A percentile compares a stretch with the other conserved stretches of the same genome.
Conservation (phyloP, 2,888 invertebrate species). For the Formica aserva region DNA sequence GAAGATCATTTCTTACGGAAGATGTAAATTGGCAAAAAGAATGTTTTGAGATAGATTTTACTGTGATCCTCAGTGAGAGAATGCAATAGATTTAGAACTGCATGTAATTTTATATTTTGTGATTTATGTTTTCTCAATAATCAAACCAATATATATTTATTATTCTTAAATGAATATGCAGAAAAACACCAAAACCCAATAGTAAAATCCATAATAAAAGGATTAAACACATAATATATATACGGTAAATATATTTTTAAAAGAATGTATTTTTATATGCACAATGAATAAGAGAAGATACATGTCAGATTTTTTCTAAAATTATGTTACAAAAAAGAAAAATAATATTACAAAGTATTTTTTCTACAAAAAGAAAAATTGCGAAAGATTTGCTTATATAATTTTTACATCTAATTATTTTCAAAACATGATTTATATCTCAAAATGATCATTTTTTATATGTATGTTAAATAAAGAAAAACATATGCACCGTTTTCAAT, state of each 20-base stretch:
- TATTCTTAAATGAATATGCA: not conserved
- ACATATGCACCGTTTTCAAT: not conserved
- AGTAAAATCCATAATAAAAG: not conserved
- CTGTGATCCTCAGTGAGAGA: not conserved
- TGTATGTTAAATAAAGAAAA: no score
- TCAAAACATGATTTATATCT: no score
- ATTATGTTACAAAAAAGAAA: not conserved
- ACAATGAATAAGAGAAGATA: not conserved
- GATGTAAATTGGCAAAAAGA: not conserved
- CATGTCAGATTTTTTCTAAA: not conserved
- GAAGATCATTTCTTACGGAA: not conserved
- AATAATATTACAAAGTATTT: not conserved
- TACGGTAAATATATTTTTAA: not conserved
- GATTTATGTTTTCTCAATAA: no score
- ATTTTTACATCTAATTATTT: no score
- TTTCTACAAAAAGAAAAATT: not conserved
- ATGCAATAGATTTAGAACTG: not conserved
- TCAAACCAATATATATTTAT: not conserved
- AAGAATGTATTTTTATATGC: not conserved
- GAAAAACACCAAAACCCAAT: not conserved
- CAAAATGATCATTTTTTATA: no score
- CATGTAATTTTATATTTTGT: not conserved
- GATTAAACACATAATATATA: not conserved
- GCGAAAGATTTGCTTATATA: no score
- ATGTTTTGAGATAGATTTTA: not conserved